Base-by-base conservation (phyloP, 2,113 vertebrate species). In the Cebus imitator region DNA sequence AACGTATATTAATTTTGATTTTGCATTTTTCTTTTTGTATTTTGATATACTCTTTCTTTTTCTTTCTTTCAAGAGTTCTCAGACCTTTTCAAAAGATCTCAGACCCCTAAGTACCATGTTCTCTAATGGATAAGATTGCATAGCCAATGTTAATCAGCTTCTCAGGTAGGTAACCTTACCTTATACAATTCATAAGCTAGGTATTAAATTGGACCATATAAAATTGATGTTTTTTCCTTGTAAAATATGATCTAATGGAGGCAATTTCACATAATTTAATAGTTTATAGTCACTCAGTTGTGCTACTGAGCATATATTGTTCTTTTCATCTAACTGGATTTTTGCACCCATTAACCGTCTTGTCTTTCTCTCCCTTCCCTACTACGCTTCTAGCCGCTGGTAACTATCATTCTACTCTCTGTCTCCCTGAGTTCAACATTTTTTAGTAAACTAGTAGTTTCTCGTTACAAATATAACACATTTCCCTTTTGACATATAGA, bases 1-100 rank as follows among this genome's bases (percentile, higher is more conserved):
- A 93, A 50, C 1, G 55, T 75, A 64, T 83, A n/a, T 89, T 87
- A 84, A 94, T 50, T 90, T 76, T 87, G 55, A 85, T 81, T 91
- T 97, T 92, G 7, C 8, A 87, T 72, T 90, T 96, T 66, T 27
- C 13, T 27, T 32, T 85, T 81, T 86, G 25, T 91, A 78, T 52
- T 94, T 87, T 13, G 17, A 35, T 1, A 1, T 1, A 6, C 48
- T 17, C 40, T 48, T 14, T 13, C 2, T 73, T 5, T 14, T 48
- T 64, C 18, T 64, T 64, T 43, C 68, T 68, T 61, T 11, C 12
- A 70, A 76, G 16, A 20, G 20, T 83, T 95, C 30, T 94, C 17
- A 89, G n/a, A 91, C 16, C 2, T 86, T 61, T 91, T 61, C 32
- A 70, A 89, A 95, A 93, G 3, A 1, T 80, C 64, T 43, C 37